These are phyloP conservation scores for Epinotia ramella DNA, from an alignment of 2,888 invertebrate genomes.

Conservation along the genomic window DNA sequence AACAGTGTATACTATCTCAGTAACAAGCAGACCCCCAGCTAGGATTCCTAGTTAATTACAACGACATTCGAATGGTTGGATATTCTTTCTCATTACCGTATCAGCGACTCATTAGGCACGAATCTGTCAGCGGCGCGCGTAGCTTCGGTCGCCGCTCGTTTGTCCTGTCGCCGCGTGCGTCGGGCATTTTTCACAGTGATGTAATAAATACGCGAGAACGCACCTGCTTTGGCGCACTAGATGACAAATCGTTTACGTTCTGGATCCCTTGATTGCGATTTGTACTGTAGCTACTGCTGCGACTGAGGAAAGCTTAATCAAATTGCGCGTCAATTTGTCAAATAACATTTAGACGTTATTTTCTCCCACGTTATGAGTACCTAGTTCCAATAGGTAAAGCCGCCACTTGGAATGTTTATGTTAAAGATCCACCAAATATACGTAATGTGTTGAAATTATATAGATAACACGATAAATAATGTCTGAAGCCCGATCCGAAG, in stretches of 20 bases:
- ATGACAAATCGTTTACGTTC: conserved; percentile 68
- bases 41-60: conserved; percentile 67
- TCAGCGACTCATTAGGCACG: conserved; percentile 71
- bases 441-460: no score
- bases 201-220: conserved; percentile 67
- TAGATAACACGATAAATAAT: no score
- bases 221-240: conserved; percentile 67
- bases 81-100: conserved; percentile 73
- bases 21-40: conserved; percentile 47
- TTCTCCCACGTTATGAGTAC: not conserved
- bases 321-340: conserved; percentile 1
- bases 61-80: conserved; percentile 66
- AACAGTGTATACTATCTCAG: conserved; percentile 45
- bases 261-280: conserved; percentile 54
- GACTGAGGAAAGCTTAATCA: conserved; percentile 22
- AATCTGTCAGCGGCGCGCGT: conserved; percentile 69
- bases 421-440: no score
- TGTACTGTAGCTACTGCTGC: conserved; percentile 40
- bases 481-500: no score
- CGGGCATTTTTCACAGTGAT: conserved; percentile 69
- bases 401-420: no score
- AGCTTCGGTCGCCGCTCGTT: conserved; percentile 66
- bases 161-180: conserved; percentile 70
- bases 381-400: no score
- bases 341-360: not conserved